Evolutionary conservation across 2,888 invertebrate genomes (phyloP).

Genomic region (Polyploca ridens): DNA sequence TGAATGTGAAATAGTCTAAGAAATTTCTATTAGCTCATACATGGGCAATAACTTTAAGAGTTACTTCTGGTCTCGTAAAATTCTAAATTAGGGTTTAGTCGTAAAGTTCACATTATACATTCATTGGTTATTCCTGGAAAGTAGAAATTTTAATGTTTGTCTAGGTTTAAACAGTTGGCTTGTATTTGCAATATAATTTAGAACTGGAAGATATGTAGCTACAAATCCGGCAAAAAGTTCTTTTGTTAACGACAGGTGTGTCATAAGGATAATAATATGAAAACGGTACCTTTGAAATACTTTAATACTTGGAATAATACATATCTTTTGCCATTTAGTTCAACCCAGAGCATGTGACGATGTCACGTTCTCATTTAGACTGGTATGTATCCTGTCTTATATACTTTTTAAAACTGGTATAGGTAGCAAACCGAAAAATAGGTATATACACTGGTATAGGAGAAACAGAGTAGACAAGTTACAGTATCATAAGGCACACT

Average conservation of each 20-base stretch:
- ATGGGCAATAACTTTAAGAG: constrained; percentile 10
- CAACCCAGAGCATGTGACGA: background rate
- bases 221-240: background rate
- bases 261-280: background rate
- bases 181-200: background rate
- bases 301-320: background rate
- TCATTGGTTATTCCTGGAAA: constrained; percentile 16
- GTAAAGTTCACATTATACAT: constrained; percentile 17
- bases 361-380: background rate
- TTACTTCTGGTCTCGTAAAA: constrained; percentile 16
- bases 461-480: no score
- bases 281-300: background rate
- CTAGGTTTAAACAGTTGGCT: background rate
- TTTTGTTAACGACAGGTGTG: background rate
- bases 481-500: no score
- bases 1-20: background rate
- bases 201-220: background rate
- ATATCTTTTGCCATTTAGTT: background rate
- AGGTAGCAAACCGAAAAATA: no score
- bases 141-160: background rate
- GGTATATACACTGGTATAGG: no score
- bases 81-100: constrained; percentile 17
- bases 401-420: no score
- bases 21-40: background rate
- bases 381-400: no score